Conservation (phyloP, 2,113 vertebrate species). For the Ptyas mucosa region DNA sequence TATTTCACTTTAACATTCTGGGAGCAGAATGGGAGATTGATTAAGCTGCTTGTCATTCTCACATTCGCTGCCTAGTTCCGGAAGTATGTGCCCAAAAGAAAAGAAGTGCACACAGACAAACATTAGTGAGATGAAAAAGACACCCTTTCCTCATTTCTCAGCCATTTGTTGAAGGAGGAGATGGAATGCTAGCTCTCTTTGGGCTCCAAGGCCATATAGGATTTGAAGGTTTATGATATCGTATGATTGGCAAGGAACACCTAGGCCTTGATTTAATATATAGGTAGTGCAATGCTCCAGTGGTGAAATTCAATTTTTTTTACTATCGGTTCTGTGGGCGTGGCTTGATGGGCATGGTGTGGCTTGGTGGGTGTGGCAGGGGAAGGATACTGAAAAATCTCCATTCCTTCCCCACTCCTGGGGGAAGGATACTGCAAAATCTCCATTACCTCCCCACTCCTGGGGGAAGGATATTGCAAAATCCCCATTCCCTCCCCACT, state of each 20-base stretch:
- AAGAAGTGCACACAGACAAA: not conserved
- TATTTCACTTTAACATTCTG: not conserved
- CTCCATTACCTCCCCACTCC: too few species aligned
- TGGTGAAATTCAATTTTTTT: too few species aligned
- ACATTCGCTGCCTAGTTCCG: not conserved
- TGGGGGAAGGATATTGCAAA: too few species aligned
- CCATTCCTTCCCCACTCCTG: too few species aligned
- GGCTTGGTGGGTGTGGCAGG: too few species aligned
- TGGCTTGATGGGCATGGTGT: too few species aligned
- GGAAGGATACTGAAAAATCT: too few species aligned
- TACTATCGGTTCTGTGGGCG: too few species aligned
- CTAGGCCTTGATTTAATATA: not conserved
- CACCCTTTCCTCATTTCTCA: not conserved
- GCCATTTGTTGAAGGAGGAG: not conserved
- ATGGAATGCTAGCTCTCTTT: not conserved
- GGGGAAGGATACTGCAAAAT: too few species aligned
- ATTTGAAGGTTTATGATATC: not conserved
- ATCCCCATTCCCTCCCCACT: too few species aligned
- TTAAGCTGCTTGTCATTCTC: not conserved
- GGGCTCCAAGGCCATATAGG: not conserved
- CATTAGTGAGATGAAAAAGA: not conserved
- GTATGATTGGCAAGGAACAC: not conserved
- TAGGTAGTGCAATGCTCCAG: not conserved
- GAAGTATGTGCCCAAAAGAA: not conserved
- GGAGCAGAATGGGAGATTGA: not conserved